phyloP scores from a whole-genome alignment of 2,888 invertebrate genomes.

The Shargacucullia verbasci region DNA sequence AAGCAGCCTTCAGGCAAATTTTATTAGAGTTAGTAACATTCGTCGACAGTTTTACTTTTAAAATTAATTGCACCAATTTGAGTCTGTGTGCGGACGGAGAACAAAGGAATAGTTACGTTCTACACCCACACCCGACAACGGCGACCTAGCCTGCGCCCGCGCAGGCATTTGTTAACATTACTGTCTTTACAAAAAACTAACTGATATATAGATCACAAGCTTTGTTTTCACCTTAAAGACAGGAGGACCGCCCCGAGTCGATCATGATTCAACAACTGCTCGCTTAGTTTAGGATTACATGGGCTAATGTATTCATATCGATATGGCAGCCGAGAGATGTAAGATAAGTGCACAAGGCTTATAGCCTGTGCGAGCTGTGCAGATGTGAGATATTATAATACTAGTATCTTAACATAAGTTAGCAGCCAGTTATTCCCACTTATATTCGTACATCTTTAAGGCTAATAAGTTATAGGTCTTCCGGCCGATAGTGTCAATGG shows the following conservation, averaged over 20 bases:
- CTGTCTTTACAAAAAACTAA: slow-evolving; percentile 18
- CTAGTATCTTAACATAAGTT: slow-evolving; percentile 20
- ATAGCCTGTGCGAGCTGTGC: slow-evolving; percentile 2
- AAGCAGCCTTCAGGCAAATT: slow-evolving; percentile 25
- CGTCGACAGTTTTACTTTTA: slow-evolving; percentile 36
- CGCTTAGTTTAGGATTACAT: slow-evolving; percentile 9
- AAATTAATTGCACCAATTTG: slow-evolving; percentile 39
- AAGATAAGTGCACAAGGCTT: slow-evolving; percentile 11
- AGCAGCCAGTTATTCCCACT: slow-evolving; percentile 30
- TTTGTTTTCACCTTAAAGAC: slow-evolving; percentile 22
- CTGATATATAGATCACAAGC: slow-evolving; percentile 6
- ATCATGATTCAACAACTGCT: not conserved
- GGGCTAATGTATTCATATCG: slow-evolving; percentile 24
- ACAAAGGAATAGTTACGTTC: slow-evolving; percentile 30
- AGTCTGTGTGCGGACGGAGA: slow-evolving; percentile 17
- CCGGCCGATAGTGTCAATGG: slow-evolving; percentile 6
- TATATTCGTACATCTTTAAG: slow-evolving; percentile 15
- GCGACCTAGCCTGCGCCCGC: slow-evolving; percentile 1
- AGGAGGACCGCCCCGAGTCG: not conserved
- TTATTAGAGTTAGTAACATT: slow-evolving; percentile 23
- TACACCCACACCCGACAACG: slow-evolving; percentile 23
- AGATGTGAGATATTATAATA: slow-evolving; percentile 21
- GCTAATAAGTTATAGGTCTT: slow-evolving; percentile 15
- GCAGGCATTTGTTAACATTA: slow-evolving; percentile 15
- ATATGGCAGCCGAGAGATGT: slow-evolving; percentile 1